Conservation (phyloP, 64 coral and sea anemone genomes). For the Dendronephthya gigantea region DNA sequence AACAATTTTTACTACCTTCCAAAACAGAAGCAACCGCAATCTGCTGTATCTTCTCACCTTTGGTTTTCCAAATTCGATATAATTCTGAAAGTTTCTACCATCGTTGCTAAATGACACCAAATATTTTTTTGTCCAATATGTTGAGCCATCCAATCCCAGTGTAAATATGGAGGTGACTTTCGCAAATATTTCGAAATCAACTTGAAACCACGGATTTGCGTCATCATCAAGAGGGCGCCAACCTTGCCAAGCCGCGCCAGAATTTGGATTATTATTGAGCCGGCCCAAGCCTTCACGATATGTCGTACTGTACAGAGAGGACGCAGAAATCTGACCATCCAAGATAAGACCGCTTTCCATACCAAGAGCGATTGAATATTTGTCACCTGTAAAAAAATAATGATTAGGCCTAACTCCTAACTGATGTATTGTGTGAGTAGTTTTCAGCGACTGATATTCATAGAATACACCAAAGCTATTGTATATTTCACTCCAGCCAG, state of each 20-base stretch:
- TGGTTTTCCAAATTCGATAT: no score
- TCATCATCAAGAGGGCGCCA: conserved; percentile 15
- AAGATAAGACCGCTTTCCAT: not conserved
- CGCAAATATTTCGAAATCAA: conserved; percentile 34
- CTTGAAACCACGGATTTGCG: conserved; percentile 34
- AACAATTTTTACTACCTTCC: no score
- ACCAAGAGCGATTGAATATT: not conserved
- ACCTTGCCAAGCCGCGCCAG: not conserved
- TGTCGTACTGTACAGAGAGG: not conserved
- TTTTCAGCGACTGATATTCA: no score
- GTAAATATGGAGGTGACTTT: conserved; percentile 33
- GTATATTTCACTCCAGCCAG: not conserved
- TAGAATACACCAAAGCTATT: no score
- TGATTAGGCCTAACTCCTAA: no score
- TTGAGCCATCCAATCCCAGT: conserved; percentile 31
- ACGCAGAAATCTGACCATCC: not conserved
- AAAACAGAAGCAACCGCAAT: no score
- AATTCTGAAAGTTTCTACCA: conserved; percentile 9
- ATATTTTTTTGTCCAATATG: conserved; percentile 48
- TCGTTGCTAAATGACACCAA: conserved; percentile 31
- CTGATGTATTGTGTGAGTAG: not conserved
- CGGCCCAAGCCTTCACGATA: not conserved
- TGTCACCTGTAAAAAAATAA: not conserved
- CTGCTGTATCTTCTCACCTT: not conserved
- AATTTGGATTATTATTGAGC: not conserved